Evolutionary conservation across 2,888 invertebrate genomes (phyloP), one percentile per base, ranked within the genome.

Genomic region (Melanchra persicariae): DNA sequence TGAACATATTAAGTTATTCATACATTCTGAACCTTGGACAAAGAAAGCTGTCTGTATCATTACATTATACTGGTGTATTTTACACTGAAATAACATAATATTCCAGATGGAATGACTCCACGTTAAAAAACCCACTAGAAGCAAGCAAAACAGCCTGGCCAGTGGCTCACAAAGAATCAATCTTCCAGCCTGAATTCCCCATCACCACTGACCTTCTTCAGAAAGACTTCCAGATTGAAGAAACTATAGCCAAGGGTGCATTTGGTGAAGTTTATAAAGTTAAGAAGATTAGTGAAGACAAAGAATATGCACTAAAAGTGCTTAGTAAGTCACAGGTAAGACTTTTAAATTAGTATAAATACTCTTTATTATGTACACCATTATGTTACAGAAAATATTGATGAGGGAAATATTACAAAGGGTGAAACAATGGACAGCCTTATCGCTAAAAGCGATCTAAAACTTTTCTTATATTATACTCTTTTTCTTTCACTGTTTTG

Each of bases 211-310:
- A 97, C 55, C 92, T 97, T 70, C 84, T 92, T 55, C 96, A 97
- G 85, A 96, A 95, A 80, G 97, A 97, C 82, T 97, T 97, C 89
- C 92, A 97, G 93, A 96, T 98, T 79, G 89, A 98, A 63, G 96
- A 97, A 82, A 97, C 97, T 74, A 97, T 99, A 89, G 98, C 98
- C n/a, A 97, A 97, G 88, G 99, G 99, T 77, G 98, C 99, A 26
- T 99, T 98, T 93, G 99, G 99, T 30, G 97, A 98, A 93, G 99
- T 99, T 7, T 98, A 98, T 87, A 98, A 98, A 96, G 98, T 98
- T 19, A 94, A 96, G 79, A 97, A 97, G 89, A 96, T 96, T 67
- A 96, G 97, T 83, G 97, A 97, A 71, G 95, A 96, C 75, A 96
- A 97, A 86, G 93, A 97, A 79, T 98, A 97, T 95, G 99, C 99